Conservation (phyloP, 2,888 invertebrate genomes). For the Sinotaia quadrata region DNA sequence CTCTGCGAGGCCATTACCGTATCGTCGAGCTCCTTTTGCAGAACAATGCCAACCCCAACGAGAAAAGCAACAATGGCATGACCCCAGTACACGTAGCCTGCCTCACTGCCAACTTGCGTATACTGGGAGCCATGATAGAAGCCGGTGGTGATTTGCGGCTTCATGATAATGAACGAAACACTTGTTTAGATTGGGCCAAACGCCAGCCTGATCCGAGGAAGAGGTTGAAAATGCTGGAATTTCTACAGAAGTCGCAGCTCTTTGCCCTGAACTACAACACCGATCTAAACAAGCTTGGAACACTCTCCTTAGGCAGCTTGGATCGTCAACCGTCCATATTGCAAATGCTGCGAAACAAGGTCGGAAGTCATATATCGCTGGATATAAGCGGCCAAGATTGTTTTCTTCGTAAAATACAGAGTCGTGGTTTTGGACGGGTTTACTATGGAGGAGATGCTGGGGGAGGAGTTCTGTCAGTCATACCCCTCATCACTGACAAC, state of each 20-base stretch:
- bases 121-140: conserved; percentile 68
- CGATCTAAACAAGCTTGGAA: neutral
- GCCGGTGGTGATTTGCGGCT: conserved; percentile 73
- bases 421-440: conserved; percentile 64
- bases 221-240: conserved; percentile 62
- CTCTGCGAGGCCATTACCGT: conserved; percentile 64
- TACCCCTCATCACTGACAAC: conserved; percentile 64
- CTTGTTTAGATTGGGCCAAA: conserved; percentile 67
- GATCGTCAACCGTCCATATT: conserved; percentile 25
- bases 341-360: conserved; percentile 26
- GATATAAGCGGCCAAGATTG: conserved; percentile 7
- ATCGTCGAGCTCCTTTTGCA: conserved; percentile 67
- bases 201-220: conserved; percentile 56
- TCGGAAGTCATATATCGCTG: conserved; percentile 21
- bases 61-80: conserved; percentile 68
- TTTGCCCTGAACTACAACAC: conserved; percentile 63
- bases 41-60: conserved; percentile 73
- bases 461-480: conserved; percentile 60
- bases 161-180: conserved; percentile 70
- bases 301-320: neutral
- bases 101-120: conserved; percentile 66
- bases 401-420: conserved; percentile 39
- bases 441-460: conserved; percentile 51
- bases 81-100: conserved; percentile 73
- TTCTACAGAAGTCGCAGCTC: conserved; percentile 63